Evolutionary conservation across 2,888 invertebrate species (phyloP), one percentile per base, ranked within the genome.

Genomic region (Pediacus dermestoides): DNA sequence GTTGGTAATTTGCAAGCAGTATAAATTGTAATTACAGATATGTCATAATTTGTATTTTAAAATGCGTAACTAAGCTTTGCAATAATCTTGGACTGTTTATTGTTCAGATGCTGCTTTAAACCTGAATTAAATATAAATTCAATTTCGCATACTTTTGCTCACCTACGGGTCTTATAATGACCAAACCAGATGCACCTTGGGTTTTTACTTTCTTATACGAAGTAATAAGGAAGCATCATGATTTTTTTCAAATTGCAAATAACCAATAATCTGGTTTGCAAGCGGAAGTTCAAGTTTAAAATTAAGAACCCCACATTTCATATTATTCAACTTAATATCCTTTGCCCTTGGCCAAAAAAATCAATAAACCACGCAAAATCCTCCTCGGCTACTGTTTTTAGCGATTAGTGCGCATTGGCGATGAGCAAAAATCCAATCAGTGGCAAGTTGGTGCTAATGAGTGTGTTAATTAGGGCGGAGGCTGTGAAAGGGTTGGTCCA

Each of bases 401-500:
- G n/a, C n/a, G n/a, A n/a, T n/a, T n/a, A n/a, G n/a, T 18, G 21
- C 21, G 21, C 21, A 7, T n/a, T 18, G 21, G n/a, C 21, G n/a
- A n/a, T 18, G 21, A 44, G 37, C 37, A 39, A 39, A 34, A 46
- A 35, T 39, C 48, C 46, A 48, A 46, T 48, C 39, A 42, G 44
- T 43, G 38, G 31, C 13, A 30, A 40, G 30, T 25, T 23, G 48
- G 50, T 52, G 52, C 55, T 62, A 63, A 61, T 61, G 59, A 63
- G 57, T 25, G 43, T 55, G 62, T 64, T 66, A 66, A 66, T 66
- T 66, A 63, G 59, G 64, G 64, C 66, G 63, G 64, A 61, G 64
- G 63, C 62, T 61, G 61, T 42, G 58, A 60, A 66, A 67, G 66
- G 66, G 64, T 65, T 64, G 66, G 64, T 62, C 63, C 63, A 63